Percentiles rank a stretch among this genome's conserved stretches.
Conservation (phyloP, 2,113 vertebrate genomes). For the Parus major region DNA sequence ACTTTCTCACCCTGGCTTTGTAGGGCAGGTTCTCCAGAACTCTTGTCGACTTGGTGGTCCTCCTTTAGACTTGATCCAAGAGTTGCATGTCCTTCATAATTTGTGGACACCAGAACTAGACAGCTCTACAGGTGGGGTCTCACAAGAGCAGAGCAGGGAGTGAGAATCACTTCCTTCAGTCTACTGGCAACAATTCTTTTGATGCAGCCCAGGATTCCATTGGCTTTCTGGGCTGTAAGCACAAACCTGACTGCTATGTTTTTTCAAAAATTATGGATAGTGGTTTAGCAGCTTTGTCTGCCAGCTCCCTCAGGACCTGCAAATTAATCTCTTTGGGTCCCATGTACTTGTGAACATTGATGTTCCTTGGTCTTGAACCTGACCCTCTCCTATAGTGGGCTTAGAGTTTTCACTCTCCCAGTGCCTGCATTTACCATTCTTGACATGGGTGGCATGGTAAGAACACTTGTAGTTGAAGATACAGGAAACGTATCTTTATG, state of each 20-base stretch:
- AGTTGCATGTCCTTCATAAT: background rate
- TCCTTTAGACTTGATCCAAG: background rate
- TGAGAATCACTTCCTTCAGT: background rate
- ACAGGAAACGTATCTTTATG: background rate
- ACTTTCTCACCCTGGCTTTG: background rate
- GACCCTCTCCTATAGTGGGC: background rate
- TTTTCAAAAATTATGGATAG: background rate
- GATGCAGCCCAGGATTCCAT: background rate
- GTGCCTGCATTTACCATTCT: background rate
- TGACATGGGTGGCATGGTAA: background rate
- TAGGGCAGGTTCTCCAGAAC: background rate
- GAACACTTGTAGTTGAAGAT: background rate
- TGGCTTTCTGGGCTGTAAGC: background rate
- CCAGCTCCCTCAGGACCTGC: background rate
- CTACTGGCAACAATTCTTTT: background rate
- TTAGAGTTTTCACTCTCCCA: background rate
- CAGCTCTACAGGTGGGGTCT: background rate
- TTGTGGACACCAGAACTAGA: background rate
- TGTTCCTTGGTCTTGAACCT: accelerated
- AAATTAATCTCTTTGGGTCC: background rate
- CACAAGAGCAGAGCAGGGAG: background rate
- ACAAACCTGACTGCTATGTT: background rate
- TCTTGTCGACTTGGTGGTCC: background rate
- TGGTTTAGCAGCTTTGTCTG: background rate
- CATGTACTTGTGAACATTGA: background rate